Evolutionary conservation across 2,888 invertebrate genomes (phyloP), one percentile per base, ranked within the genome.

Genomic region (Scrobipalpa atriplicella): DNA sequence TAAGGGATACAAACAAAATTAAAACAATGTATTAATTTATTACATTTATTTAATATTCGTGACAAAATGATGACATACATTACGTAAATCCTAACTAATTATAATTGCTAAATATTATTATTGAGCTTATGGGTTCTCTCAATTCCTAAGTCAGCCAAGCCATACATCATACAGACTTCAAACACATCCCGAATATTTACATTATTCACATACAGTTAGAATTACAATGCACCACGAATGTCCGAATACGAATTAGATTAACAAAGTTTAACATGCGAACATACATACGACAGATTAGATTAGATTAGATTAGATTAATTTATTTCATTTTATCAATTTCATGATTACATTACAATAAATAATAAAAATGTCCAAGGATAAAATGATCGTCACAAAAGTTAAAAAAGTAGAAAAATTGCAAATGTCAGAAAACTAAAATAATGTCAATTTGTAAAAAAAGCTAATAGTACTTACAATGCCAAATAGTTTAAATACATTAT

Each of bases 111-210:
- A 83, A 75, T 84, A 81, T 85, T 83, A 84, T 79, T 52, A 47
- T 89, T 92, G 91, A 90, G 91, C 90, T 86, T 89, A 87, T 83
- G 82, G 81, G 83, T 89, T 90, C 81, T 86, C 84, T 90, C 91
- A 91, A 92, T 91, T 91, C 91, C 90, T 90, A 87, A 79, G 81
- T 88, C 85, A 87, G 87, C 86, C 86, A 88, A 87, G 86, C 86
- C 80, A 83, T 80, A 81, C 80, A 77, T 79, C 77, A 77, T 73
- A 75, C 79, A 75, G 73, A 78, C 76, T 72, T 73, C 29, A 29
- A 70, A 73, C 71, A 77, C 75, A 77, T 76, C 68, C 78, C 81
- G 77, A 80, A 78, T 82, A 82, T 81, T 79, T 83, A 84, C 79
- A 83, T 71, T 75, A 77, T 76, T 75, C 75, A 79, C 75, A 75